Base-by-base conservation (phyloP, 2,888 invertebrate species). In the Clanis bilineata region DNA sequence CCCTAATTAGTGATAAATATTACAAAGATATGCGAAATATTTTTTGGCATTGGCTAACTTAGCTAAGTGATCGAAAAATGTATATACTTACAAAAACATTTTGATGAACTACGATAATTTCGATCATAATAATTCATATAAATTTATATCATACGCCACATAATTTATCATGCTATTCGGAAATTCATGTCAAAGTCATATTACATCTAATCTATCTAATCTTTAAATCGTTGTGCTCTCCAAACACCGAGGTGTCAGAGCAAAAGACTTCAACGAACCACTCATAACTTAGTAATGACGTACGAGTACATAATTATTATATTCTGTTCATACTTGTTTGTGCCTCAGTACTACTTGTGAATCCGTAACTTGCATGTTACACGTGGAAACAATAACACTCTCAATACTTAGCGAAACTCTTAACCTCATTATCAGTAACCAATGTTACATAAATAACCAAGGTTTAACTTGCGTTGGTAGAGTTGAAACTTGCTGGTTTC, bases 391-490 rank as follows among this genome's bases (percentile, higher is more conserved):
- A 62, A 56, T 57, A 62, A 51, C 59, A 44, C 63, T 55, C 62
- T 57, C 64, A 66, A 64, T 38, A 66, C 61, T 58, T 62, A 65
- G 68, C 69, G 69, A 72, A 74, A 72, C 69, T 66, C 68, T 66
- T 73, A 73, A 71, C 76, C 70, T 64, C 73, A 71, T 67, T 72
- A 73, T 69, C 63, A 66, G 61, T 61, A 62, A 64, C 62, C 64
- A 70, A 69, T 65, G 64, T 76, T 74, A 77, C 78, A 76, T 76
- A 74, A 76, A 76, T 71, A 72, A 73, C 55, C 62, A 38, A 44
- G 63, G 68, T 72, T 70, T 71, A 71, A 64, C 59, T 15, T 23
- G 4, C n/a, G 28, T 15, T 18, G 15, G 18, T 51, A 15, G 9
- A 32, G 3, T 18, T 15, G 44, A 9, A 32, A 18, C 18, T 32